Conservation (phyloP, 2,888 invertebrate species). For the Linnaemya tessellans region DNA sequence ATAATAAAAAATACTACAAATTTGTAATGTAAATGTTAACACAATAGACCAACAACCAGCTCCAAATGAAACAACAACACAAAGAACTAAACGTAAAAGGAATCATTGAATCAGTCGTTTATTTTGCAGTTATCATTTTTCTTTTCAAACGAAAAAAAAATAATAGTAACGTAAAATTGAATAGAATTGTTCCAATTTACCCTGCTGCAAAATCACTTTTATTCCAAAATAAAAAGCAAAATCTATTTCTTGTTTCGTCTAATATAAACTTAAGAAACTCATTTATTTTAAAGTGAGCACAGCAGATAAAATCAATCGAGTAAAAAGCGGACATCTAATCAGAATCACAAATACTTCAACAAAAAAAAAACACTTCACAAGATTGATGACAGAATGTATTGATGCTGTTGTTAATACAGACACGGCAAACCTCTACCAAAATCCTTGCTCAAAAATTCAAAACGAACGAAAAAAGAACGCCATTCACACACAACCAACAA, state of each 20-base stretch:
- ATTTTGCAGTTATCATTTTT: constrained; percentile 12
- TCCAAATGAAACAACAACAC: neutral
- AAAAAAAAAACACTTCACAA: constrained; percentile 34
- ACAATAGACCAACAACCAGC: constrained; percentile 48
- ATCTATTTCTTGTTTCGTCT: constrained; percentile 24
- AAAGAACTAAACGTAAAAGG: neutral
- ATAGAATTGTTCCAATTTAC: constrained; percentile 20
- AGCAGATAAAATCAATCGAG: constrained; percentile 51
- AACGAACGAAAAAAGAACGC: neutral
- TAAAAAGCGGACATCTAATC: constrained; percentile 61
- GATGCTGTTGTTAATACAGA: constrained; percentile 18
- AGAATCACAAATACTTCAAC: constrained; percentile 54
- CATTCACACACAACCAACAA: constrained; percentile 34
- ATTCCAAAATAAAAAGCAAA: constrained; percentile 5
- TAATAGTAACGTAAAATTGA: neutral
- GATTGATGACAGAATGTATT: constrained; percentile 54
- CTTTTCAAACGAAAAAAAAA: neutral
- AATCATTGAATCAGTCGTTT: constrained; percentile 38
- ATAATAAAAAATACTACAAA: constrained; percentile 60
- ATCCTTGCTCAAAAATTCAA: constrained; percentile 13
- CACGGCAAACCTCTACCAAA: neutral
- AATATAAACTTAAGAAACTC: constrained; percentile 72
- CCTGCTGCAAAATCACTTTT: constrained; percentile 24
- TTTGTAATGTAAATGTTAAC: constrained; percentile 67
- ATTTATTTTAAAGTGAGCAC: constrained; percentile 72